Evolutionary conservation across 2,797 vertebrate species (phyloP).

Genomic region (Paramormyrops hopkinsi): DNA sequence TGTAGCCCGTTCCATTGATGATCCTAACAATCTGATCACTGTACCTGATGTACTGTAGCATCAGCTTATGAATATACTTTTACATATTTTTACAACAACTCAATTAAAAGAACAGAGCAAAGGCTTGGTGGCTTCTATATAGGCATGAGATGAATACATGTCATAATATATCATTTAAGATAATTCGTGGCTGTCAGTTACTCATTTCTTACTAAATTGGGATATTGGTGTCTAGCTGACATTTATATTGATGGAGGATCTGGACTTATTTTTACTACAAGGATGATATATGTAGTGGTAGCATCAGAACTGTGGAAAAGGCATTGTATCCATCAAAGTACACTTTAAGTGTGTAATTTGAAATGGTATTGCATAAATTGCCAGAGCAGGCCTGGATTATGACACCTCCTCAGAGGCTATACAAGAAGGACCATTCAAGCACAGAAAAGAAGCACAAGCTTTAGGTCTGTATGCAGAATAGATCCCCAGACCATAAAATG

Average conservation of each 20-base stretch:
- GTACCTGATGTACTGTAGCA: not conserved
- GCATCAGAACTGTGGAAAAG: not conserved
- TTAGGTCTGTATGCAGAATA: not conserved
- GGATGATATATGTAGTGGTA: not conserved
- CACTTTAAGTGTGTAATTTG: not conserved
- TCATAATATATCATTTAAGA: not conserved
- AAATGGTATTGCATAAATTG: not conserved
- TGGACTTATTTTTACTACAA: not conserved
- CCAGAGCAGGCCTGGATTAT: not conserved
- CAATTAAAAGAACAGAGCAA: slow-evolving; percentile 5
- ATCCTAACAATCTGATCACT: not conserved
- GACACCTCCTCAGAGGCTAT: not conserved
- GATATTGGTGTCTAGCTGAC: not conserved
- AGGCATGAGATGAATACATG: not conserved
- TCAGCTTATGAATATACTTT: slow-evolving; percentile 5
- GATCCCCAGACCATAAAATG: not conserved
- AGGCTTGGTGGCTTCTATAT: not conserved
- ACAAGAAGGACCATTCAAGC: not conserved
- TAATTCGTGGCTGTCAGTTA: not conserved
- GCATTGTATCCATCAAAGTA: not conserved
- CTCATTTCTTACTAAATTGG: not conserved
- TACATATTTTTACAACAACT: slow-evolving; percentile 5
- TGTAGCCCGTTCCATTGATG: not conserved
- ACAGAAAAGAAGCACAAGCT: not conserved
- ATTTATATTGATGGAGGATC: not conserved